Evolutionary conservation across 2,113 vertebrate species (phyloP), one percentile per base, ranked within the genome.

Genomic region (Patagioenas fasciata): DNA sequence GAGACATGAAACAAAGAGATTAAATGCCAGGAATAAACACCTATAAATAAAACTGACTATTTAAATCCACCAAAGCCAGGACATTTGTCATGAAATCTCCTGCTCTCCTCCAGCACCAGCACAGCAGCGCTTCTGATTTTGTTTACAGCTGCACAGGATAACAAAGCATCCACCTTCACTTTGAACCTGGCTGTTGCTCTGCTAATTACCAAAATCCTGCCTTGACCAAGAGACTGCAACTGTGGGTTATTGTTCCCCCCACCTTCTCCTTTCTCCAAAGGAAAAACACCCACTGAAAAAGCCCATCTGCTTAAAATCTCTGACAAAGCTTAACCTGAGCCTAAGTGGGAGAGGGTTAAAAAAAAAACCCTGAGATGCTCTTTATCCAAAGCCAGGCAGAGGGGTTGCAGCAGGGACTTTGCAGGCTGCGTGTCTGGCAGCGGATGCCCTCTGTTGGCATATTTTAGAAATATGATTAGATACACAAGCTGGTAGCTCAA

Each of bases 361-460:
- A 38, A 92, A 38, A 66, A 16, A 18, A 53, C 14, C 51, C 57
- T 7, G 64, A 47, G 58, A n/a, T 77, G 69, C 61, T 92, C 61
- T 85, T 42, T 40, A 28, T n/a, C 4, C 24, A 15, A 32, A 77
- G 81, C 7, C 71, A 90, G 80, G 51, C 69, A 13, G 11, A 32
- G 61, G 44, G 80, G 72, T 57, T 87, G 85, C 80, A 74, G 65
- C 73, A 34, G 66, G 61, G 61, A 80, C 32, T 42, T 20, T 7
- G 32, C 58, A n/a, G 89, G 74, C 78, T 85, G 73, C 18, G 15
- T 15, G 81, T 36, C 93, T 73, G 85, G 82, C 89, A 91, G 95
- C 91, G 91, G 97, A 98, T 97, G 97, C 98, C 98, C 98, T 98
- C 98, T 98, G 97, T 98, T 98, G 98, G 98, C 97, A 95, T 64